These are phyloP conservation scores for Palaemon carinicauda DNA, from an alignment of 1,140 invertebrate species.

Conservation along the genomic window DNA sequence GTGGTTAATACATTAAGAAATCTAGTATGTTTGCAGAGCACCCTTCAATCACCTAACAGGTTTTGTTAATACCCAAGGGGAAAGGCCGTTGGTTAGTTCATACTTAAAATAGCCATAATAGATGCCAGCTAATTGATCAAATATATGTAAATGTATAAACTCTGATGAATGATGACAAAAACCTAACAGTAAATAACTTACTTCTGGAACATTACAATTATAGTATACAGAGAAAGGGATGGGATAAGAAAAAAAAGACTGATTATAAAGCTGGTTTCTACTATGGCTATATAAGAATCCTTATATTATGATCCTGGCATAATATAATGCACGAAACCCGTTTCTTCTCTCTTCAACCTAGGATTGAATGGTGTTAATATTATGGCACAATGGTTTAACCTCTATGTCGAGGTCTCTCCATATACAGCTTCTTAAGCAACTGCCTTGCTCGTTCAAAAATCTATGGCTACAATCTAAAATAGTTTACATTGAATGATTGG, in stretches of 20 bases:
- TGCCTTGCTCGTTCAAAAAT: constrained; percentile 31
- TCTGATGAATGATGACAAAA: neutral
- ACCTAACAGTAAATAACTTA: neutral
- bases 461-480: neutral
- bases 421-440: constrained; percentile 43
- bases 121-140: neutral
- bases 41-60: neutral
- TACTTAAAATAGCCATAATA: constrained; percentile 20
- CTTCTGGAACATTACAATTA: too few species aligned
- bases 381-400: constrained; percentile 48
- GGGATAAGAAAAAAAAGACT: too few species aligned
- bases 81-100: constrained; percentile 28
- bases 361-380: constrained; percentile 47
- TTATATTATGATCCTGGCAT: constrained; percentile 30
- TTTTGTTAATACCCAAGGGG: neutral
- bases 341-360: constrained; percentile 50
- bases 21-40: neutral
- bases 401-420: constrained; percentile 17
- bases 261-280: neutral
- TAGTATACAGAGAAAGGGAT: too few species aligned
- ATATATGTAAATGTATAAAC: neutral
- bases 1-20: too few species aligned
- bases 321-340: constrained; percentile 45
- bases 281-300: constrained; percentile 19
- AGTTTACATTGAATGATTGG: neutral